Evolutionary conservation across 2,888 invertebrate genomes (phyloP).

Genomic region (Epirrhoe tristata): DNA sequence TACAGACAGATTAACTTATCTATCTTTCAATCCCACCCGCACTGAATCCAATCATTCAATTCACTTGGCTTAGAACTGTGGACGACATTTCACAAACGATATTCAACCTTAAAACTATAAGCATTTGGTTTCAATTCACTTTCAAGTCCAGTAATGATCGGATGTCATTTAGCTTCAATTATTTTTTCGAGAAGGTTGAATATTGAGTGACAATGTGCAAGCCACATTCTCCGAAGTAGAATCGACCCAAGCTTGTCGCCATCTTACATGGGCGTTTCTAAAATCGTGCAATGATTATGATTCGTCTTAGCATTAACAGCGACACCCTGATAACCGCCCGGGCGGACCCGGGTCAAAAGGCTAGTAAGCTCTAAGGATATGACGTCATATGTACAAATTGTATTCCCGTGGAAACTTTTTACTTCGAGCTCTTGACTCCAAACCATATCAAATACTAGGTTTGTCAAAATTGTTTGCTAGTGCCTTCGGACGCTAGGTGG

Average conservation of each 20-base stretch:
- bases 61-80: slow-evolving; percentile 29
- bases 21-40: slow-evolving; percentile 37
- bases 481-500: slow-evolving; percentile 20
- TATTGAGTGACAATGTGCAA: slow-evolving; percentile 15
- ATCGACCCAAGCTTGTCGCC: slow-evolving; percentile 32
- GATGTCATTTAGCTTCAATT: neutral
- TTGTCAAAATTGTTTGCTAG: slow-evolving; percentile 3
- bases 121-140: slow-evolving; percentile 5
- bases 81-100: slow-evolving; percentile 17
- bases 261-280: slow-evolving; percentile 51
- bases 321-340: slow-evolving; percentile 85
- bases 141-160: neutral
- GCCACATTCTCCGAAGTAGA: slow-evolving; percentile 21
- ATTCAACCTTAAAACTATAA: slow-evolving; percentile 21
- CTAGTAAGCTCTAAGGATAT: slow-evolving; percentile 86
- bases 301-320: slow-evolving; percentile 81
- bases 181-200: slow-evolving; percentile 20
- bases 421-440: slow-evolving; percentile 48
- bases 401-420: slow-evolving; percentile 52
- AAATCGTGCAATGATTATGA: slow-evolving; percentile 73
- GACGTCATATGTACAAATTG: slow-evolving; percentile 79
- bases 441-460: slow-evolving; percentile 10
- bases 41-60: slow-evolving; percentile 37
- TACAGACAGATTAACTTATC: slow-evolving; percentile 33
- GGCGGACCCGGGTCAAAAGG: slow-evolving; percentile 80